Conservation (phyloP, 2,113 vertebrate genomes). For the Oenanthe oenanthe region DNA sequence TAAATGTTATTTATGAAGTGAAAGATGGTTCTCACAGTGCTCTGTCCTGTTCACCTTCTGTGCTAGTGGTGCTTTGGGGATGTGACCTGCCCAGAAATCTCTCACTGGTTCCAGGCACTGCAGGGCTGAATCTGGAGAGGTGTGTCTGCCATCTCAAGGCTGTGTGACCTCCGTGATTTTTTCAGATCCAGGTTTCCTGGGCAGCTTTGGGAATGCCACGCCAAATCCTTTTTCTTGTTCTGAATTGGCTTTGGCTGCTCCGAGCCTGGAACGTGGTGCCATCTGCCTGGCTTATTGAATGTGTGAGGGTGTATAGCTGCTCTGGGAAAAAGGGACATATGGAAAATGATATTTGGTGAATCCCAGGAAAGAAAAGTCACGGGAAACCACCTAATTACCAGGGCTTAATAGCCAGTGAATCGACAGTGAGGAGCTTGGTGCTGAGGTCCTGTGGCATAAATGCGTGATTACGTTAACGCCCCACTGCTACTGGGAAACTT, state of each 20-base stretch:
- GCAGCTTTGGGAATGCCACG: neutral
- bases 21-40: neutral
- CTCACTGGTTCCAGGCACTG: neutral
- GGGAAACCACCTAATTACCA: slow-evolving; percentile 60
- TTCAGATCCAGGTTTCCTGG: neutral
- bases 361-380: slow-evolving; percentile 37
- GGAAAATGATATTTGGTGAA: slow-evolving; percentile 58
- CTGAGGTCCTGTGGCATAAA: slow-evolving; percentile 61
- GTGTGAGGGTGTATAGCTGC: neutral
- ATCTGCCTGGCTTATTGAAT: slow-evolving; percentile 21
- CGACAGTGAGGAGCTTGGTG: slow-evolving; percentile 43
- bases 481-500: slow-evolving; percentile 71
- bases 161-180: neutral
- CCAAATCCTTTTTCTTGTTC: neutral
- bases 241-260: slow-evolving; percentile 17
- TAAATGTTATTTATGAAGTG: neutral
- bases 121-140: neutral
- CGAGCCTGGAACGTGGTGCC: neutral
- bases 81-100: neutral
- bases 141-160: neutral
- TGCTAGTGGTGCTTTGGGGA: neutral
- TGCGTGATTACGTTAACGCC: slow-evolving; percentile 66
- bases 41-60: neutral
- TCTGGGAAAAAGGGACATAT: slow-evolving; percentile 55
- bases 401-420: slow-evolving; percentile 23